Conservation (phyloP, 2,797 vertebrate species). For the Esox lucius region DNA sequence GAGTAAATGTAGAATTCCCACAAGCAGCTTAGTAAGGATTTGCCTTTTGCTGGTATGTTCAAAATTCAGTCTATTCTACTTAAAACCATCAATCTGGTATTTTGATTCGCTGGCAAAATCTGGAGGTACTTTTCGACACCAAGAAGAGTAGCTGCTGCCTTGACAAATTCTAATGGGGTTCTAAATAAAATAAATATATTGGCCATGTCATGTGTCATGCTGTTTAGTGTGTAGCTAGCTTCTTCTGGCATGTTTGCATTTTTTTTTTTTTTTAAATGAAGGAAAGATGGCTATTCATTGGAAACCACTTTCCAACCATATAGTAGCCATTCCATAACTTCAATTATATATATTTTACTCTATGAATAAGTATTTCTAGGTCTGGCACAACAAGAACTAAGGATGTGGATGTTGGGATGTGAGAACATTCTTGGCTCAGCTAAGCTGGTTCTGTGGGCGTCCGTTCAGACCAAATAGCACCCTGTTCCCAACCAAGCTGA, state of each 20-base stretch:
- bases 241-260: background rate
- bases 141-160: no score
- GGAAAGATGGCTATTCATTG: constrained; percentile 21
- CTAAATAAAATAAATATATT: no score
- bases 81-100: background rate
- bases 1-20: background rate
- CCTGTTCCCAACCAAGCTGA: background rate
- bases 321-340: constrained; percentile 33
- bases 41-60: background rate
- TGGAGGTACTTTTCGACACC: background rate
- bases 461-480: constrained; percentile 28
- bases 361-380: constrained; percentile 53
- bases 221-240: background rate
- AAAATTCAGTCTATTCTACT: background rate
- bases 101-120: background rate
- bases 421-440: constrained; percentile 30
- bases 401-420: constrained; percentile 53
- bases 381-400: constrained; percentile 47
- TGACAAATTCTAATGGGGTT: no score
- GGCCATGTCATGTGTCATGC: background rate
- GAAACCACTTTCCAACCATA: constrained; percentile 23
- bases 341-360: constrained; percentile 36
- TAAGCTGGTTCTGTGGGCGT: constrained; percentile 38
- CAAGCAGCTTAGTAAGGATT: background rate
- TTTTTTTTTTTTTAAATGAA: background rate